phyloP scores from a whole-genome alignment of 2,797 vertebrate genomes.

The Atherinosoma microstoma region DNA sequence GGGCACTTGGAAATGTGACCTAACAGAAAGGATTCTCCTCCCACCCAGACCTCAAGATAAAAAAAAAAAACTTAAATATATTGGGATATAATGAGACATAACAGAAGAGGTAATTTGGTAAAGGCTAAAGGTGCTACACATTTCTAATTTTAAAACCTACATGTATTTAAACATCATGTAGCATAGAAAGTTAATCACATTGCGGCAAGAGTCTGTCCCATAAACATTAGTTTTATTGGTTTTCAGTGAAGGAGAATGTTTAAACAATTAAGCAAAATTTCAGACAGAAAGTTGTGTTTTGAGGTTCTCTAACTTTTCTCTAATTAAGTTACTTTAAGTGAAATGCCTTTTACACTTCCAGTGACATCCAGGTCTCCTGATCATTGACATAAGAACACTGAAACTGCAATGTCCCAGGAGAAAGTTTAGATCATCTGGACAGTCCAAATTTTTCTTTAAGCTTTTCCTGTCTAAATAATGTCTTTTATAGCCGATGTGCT shows the following conservation, averaged over 20 bases:
- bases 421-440: background rate
- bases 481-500: background rate
- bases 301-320: background rate
- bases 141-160: slow-evolving; percentile 15
- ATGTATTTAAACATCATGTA: slow-evolving; percentile 19
- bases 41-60: slow-evolving; percentile 17
- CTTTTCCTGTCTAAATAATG: background rate
- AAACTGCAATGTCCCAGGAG: background rate
- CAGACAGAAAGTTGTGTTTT: slow-evolving; percentile 5
- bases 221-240: slow-evolving; percentile 47
- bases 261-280: slow-evolving; percentile 30
- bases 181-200: slow-evolving; percentile 19
- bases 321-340: background rate
- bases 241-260: slow-evolving; percentile 32
- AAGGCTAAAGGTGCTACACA: background rate
- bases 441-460: background rate
- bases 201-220: slow-evolving; percentile 8
- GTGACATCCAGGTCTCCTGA: slow-evolving; percentile 7
- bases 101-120: background rate
- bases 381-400: background rate
- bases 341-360: slow-evolving; percentile 4
- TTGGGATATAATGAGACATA: background rate
- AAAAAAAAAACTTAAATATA: slow-evolving; percentile 29
- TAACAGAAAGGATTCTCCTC: slow-evolving; percentile 24
- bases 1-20: slow-evolving; percentile 45